These are phyloP conservation scores for Drosophila pseudoananassae DNA, from an alignment of 1,140 invertebrate genomes.

Conservation along the genomic window DNA sequence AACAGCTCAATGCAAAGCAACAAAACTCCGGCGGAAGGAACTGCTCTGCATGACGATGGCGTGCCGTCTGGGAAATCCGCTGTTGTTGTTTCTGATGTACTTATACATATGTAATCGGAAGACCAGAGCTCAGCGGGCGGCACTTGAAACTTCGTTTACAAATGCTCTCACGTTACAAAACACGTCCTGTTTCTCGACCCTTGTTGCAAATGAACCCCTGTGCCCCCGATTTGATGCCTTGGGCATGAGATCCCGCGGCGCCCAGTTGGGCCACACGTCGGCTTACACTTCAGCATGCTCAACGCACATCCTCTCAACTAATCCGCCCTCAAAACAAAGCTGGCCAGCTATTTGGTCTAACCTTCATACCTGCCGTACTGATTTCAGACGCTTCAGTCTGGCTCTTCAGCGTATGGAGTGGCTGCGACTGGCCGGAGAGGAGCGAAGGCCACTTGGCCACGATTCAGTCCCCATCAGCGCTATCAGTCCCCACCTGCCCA, in stretches of 20 bases:
- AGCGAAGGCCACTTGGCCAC: conserved; percentile 60
- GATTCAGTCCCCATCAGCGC: conserved; percentile 45
- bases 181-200: conserved; percentile 13
- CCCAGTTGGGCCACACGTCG: conserved; percentile 59
- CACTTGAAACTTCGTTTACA: conserved; percentile 63
- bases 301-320: conserved; percentile 16
- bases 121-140: conserved; percentile 70
- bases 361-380: conserved; percentile 1
- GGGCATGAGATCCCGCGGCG: conserved; percentile 6
- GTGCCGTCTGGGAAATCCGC: conserved; percentile 70
- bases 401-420: conserved; percentile 34
- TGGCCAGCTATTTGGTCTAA: not conserved
- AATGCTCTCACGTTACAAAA: conserved; percentile 80
- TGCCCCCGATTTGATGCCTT: not conserved
- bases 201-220: not conserved
- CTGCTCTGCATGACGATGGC: conserved; percentile 17
- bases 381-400: conserved; percentile 23
- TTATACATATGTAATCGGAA: conserved; percentile 71
- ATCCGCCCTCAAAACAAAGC: conserved; percentile 57
- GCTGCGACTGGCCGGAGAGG: conserved; percentile 47
- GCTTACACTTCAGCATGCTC: conserved; percentile 64
- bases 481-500: conserved; percentile 30
- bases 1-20: not conserved
- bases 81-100: conserved; percentile 42
- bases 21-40: conserved; percentile 1